phyloP scores from a whole-genome alignment of 2,113 vertebrate genomes.

The Copsychus sechellarum region DNA sequence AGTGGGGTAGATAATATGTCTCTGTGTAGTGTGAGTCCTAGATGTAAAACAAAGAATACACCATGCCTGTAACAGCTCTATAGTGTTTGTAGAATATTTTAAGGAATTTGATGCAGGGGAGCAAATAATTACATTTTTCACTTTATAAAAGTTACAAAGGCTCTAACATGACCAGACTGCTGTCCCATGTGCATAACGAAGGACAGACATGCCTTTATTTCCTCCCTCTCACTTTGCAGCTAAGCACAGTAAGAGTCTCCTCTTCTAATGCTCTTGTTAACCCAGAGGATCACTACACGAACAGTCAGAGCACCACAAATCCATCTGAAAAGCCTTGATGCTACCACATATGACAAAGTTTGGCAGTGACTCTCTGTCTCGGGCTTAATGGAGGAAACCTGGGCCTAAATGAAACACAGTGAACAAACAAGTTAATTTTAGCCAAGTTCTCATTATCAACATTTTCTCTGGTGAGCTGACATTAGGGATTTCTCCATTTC shows the following conservation, averaged over 20 bases:
- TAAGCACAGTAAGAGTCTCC: background rate
- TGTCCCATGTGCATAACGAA: background rate
- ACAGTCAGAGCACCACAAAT: background rate
- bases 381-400: background rate
- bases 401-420: background rate
- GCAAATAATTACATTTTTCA: background rate
- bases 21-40: background rate
- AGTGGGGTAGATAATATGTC: background rate
- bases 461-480: background rate
- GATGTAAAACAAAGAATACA: background rate
- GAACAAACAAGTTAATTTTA: background rate
- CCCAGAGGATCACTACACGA: background rate
- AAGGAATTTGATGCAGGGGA: background rate
- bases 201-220: background rate
- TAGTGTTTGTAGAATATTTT: background rate
- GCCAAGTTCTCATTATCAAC: background rate
- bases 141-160: background rate
- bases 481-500: background rate
- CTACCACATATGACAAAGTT: background rate
- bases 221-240: background rate
- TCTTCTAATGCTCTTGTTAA: background rate
- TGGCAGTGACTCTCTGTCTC: background rate
- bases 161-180: background rate
- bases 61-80: background rate
- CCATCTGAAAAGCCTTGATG: background rate